A percentile compares a stretch with the other conserved stretches of the same genome.
Conservation (phyloP, 2,888 invertebrate genomes). For the Cheilosia vernalis region DNA sequence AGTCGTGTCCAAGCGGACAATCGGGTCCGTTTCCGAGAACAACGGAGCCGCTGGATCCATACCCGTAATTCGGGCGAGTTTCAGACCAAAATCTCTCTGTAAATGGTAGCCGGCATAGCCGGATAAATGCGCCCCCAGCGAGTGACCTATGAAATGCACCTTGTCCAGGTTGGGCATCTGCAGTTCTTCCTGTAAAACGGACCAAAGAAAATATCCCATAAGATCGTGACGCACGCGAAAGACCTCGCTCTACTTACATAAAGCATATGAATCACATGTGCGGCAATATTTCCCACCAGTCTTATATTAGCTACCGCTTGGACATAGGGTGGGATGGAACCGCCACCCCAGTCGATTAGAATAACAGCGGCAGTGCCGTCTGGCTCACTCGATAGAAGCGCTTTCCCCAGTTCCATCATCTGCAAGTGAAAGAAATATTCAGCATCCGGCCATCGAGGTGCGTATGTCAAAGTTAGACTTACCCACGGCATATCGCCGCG, state of each 20-base stretch:
- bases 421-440: constrained; percentile 77
- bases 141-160: constrained; percentile 94
- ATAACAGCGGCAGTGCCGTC: constrained; percentile 90
- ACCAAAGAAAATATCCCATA: constrained; percentile 3
- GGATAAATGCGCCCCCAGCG: constrained; percentile 92
- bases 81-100: constrained; percentile 87
- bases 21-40: constrained; percentile 91
- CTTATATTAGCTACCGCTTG: constrained; percentile 96
- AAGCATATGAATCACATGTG: constrained; percentile 87
- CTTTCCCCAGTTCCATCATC: constrained; percentile 88
- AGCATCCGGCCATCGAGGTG: neutral
- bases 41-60: constrained; percentile 97
- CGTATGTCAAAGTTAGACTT: constrained; percentile 72
- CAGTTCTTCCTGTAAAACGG: constrained; percentile 84
- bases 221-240: neutral
- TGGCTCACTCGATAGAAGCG: constrained; percentile 86
- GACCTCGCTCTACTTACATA: constrained; percentile 83
- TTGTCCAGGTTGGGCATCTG: constrained; percentile 86
- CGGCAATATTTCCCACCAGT: constrained; percentile 92
- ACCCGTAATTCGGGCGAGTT: constrained; percentile 91
- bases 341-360: constrained; percentile 93
- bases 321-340: constrained; percentile 94
- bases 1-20: constrained; percentile 92
- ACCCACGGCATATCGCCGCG: constrained; percentile 93
- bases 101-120: constrained; percentile 93